These are phyloP conservation scores for Rynchops niger DNA, from an alignment of 2,113 vertebrate species.

Conservation along the genomic window DNA sequence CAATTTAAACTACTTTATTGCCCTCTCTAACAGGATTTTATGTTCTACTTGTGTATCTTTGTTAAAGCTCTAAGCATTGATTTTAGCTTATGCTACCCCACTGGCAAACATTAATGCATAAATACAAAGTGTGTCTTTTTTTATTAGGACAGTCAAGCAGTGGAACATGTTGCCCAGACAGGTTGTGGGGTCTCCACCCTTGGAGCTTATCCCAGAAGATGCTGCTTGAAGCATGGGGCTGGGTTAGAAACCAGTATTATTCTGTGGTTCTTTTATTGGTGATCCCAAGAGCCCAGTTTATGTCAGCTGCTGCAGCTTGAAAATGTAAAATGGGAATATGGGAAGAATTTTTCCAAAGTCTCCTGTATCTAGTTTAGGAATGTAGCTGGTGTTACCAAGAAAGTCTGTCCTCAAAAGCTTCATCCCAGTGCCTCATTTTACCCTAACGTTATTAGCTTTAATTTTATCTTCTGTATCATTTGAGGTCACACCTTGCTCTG, in stretches of 20 bases:
- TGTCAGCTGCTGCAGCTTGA: background rate
- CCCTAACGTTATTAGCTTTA: background rate
- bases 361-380: background rate
- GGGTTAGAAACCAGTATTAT: background rate
- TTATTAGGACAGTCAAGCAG: background rate
- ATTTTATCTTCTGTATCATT: background rate
- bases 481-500: background rate
- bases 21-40: background rate
- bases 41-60: background rate
- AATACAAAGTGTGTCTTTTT: background rate
- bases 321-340: background rate
- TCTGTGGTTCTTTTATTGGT: background rate
- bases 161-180: background rate
- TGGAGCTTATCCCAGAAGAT: background rate
- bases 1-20: conserved; percentile 19
- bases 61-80: background rate
- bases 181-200: background rate
- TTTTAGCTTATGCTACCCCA: background rate
- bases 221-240: background rate
- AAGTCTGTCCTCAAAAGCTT: background rate
- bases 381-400: background rate
- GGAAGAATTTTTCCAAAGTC: background rate
- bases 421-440: background rate
- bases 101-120: background rate
- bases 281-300: background rate